phyloP scores from a whole-genome alignment of 2,797 vertebrate species.

The Corythornis leucogaster region DNA sequence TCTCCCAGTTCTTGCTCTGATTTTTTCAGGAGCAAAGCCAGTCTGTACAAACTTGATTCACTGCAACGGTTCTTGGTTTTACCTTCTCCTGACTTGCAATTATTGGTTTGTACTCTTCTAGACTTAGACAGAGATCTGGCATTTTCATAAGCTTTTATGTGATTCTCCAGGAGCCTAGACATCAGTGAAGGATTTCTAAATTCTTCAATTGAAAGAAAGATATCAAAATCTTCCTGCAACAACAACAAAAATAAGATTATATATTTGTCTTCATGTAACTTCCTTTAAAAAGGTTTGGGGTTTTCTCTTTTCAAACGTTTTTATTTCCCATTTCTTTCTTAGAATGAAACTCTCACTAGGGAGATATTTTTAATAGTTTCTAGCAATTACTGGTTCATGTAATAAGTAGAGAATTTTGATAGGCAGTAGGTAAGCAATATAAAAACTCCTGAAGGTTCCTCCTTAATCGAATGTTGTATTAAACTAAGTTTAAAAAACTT shows the following conservation, averaged over 20 bases:
- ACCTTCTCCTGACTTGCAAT: conserved; percentile 60
- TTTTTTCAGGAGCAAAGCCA: conserved; percentile 85
- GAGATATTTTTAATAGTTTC: neutral
- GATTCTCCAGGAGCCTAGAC: conserved; percentile 85
- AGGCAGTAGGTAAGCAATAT: neutral
- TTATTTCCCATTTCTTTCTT: neutral
- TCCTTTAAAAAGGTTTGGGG: neutral
- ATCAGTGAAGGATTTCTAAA: conserved; percentile 82
- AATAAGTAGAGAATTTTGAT: neutral
- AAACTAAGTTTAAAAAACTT: neutral
- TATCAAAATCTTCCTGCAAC: conserved; percentile 89
- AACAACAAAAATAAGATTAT: neutral
- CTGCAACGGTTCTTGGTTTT: conserved; percentile 75
- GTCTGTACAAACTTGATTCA: conserved; percentile 81
- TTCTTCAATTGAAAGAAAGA: conserved; percentile 88
- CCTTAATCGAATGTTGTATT: neutral
- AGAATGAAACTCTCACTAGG: neutral
- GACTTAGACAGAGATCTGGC: conserved; percentile 52
- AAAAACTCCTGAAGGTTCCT: neutral
- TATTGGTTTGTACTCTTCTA: conserved; percentile 25
- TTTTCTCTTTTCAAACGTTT: neutral
- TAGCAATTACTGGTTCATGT: neutral
- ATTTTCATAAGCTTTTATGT: conserved; percentile 85
- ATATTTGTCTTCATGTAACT: neutral
- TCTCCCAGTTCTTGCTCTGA: conserved; percentile 86